Evolutionary conservation across 2,113 vertebrate species (phyloP).

Genomic region (Puffinus mauretanicus): DNA sequence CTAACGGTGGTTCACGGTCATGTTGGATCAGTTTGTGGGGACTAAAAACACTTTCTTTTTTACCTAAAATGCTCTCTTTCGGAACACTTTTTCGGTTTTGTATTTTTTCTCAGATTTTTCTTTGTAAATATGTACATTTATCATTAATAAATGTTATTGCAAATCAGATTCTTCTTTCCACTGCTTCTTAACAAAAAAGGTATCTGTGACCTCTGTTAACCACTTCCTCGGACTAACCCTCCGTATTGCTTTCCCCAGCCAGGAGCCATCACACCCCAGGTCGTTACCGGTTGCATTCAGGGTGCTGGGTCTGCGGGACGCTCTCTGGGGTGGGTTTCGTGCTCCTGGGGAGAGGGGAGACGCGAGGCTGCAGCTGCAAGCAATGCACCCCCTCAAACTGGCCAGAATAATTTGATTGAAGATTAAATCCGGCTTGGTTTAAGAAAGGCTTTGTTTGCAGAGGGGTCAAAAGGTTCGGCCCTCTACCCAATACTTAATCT

Average conservation of each 20-base stretch:
- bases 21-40: neutral
- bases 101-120: slow-evolving; percentile 65
- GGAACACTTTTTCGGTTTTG: slow-evolving; percentile 48
- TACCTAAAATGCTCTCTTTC: slow-evolving; percentile 57
- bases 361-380: neutral
- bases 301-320: neutral
- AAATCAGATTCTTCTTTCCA: slow-evolving; percentile 54
- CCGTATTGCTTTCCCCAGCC: neutral
- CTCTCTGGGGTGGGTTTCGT: neutral
- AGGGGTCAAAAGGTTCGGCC: neutral
- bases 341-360: neutral
- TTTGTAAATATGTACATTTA: slow-evolving; percentile 71
- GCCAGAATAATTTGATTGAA: neutral
- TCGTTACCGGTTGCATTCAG: neutral
- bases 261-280: neutral
- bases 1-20: neutral
- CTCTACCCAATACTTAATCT: neutral
- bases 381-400: neutral
- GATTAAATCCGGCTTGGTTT: neutral
- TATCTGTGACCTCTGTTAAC: neutral
- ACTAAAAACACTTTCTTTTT: slow-evolving; percentile 46
- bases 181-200: slow-evolving; percentile 52
- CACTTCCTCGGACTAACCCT: neutral
- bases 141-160: slow-evolving; percentile 65
- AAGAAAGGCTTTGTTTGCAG: neutral